Conservation (phyloP, 2,797 vertebrate species). For the Psittacula echo region DNA sequence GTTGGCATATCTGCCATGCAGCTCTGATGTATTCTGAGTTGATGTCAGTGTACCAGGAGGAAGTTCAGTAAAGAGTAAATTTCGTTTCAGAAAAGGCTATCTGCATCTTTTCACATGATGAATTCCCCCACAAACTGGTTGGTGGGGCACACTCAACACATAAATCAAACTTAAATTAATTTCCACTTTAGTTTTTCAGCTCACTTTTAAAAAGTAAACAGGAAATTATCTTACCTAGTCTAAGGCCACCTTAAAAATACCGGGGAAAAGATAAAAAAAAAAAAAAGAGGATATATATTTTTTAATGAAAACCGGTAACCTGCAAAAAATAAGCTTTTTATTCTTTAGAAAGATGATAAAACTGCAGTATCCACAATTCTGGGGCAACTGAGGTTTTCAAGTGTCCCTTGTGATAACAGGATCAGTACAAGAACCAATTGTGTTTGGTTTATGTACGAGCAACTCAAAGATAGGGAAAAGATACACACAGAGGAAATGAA, state of each 20-base stretch:
- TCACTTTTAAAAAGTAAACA: slow-evolving; percentile 53
- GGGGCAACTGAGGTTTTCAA: slow-evolving; percentile 7
- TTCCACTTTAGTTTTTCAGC: background rate
- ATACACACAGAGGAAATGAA: background rate
- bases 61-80: background rate
- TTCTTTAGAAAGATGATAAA: slow-evolving; percentile 44
- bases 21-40: background rate
- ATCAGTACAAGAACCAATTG: background rate
- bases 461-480: background rate
- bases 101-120: slow-evolving; percentile 9
- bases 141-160: background rate
- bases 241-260: slow-evolving; percentile 4
- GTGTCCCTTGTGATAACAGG: background rate
- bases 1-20: background rate
- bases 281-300: background rate
- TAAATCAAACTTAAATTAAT: slow-evolving; percentile 28
- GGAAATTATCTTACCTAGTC: slow-evolving; percentile 55
- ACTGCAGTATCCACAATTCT: slow-evolving; percentile 37
- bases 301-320: slow-evolving; percentile 48
- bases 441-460: background rate
- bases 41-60: background rate
- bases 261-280: background rate
- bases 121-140: background rate
- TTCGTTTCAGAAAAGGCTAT: background rate
- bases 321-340: background rate